Percentiles rank a stretch among this genome's conserved stretches.
Evolutionary conservation across 2,113 vertebrate genomes (phyloP).

Genomic region (Sceloporus undulatus): DNA sequence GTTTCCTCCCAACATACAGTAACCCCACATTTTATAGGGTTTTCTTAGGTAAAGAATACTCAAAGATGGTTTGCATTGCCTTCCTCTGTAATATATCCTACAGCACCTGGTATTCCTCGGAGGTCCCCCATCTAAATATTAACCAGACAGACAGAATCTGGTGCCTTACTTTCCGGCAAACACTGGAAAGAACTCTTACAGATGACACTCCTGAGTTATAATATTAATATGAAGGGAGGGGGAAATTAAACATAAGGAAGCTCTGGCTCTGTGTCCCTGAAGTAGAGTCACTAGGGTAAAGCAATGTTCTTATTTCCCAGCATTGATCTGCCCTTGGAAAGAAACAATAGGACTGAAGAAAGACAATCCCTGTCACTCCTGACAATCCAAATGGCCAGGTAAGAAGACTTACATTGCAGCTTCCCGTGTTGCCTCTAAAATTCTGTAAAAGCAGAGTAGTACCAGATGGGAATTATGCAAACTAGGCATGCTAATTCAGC

Average conservation of each 20-base stretch:
- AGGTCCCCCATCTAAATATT: not conserved
- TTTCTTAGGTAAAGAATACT: no score
- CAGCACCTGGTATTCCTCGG: no score
- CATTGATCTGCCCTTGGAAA: not conserved
- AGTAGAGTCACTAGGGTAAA: not conserved
- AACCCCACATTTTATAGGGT: no score
- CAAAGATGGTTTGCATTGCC: no score
- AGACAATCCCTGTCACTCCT: constrained; percentile 1
- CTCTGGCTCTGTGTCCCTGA: not conserved
- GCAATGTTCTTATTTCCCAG: not conserved
- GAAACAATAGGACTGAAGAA: not conserved
- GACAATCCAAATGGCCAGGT: constrained; percentile 15
- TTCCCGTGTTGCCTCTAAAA: constrained; percentile 19
- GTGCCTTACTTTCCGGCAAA: not conserved
- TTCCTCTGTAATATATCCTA: no score
- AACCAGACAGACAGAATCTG: no score
- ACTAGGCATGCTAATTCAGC: constrained; percentile 38
- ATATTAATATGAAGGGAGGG: not conserved
- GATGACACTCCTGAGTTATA: not conserved
- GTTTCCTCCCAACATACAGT: no score
- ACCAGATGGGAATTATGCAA: constrained; percentile 47
- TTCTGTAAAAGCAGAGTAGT: constrained; percentile 23
- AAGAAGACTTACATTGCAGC: constrained; percentile 1
- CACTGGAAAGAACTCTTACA: not conserved
- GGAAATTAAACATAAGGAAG: not conserved